These are phyloP conservation scores for Dendrolimus punctatus DNA, from an alignment of 1,140 invertebrate genomes.

Conservation along the genomic window DNA sequence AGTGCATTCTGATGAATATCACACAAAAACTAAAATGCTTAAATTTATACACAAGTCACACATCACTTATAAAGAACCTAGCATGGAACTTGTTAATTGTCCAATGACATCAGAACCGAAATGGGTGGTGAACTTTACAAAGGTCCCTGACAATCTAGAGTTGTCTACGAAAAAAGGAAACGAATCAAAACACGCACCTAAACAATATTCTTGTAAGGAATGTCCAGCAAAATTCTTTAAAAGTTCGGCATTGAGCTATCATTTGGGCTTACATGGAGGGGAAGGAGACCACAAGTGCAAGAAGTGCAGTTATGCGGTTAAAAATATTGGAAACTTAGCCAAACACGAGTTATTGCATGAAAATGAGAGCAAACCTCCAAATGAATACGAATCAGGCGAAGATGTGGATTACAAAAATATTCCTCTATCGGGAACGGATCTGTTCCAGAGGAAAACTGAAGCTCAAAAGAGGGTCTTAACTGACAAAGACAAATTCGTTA, in stretches of 20 bases:
- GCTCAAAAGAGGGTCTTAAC: slow-evolving; percentile 69
- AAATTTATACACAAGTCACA: slow-evolving; percentile 78
- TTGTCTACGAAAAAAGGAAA: slow-evolving; percentile 29
- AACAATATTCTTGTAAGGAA: slow-evolving; percentile 72
- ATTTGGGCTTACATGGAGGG: slow-evolving; percentile 80
- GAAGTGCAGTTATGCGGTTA: slow-evolving; percentile 88
- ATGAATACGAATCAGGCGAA: slow-evolving; percentile 64
- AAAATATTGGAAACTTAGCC: slow-evolving; percentile 82
- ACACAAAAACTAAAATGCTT: slow-evolving; percentile 82
- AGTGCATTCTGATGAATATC: slow-evolving; percentile 87
- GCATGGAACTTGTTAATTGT: slow-evolving; percentile 71
- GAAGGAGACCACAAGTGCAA: slow-evolving; percentile 81
- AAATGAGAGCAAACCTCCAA: slow-evolving; percentile 38
- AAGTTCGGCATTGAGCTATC: slow-evolving; percentile 80
- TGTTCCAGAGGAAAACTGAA: slow-evolving; percentile 75
- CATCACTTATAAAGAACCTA: slow-evolving; percentile 75
- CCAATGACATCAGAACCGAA: slow-evolving; percentile 36
- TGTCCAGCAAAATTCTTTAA: slow-evolving; percentile 82
- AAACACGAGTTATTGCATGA: slow-evolving; percentile 77
- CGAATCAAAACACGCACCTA: slow-evolving; percentile 44
- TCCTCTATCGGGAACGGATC: slow-evolving; percentile 76
- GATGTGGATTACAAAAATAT: slow-evolving; percentile 69
- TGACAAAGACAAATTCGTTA: slow-evolving; percentile 65
- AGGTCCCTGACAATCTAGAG: slow-evolving; percentile 31
- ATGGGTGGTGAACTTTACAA: slow-evolving; percentile 42